Evolutionary conservation across 2,888 invertebrate genomes (phyloP).

Genomic region (Fragum sueziense): DNA sequence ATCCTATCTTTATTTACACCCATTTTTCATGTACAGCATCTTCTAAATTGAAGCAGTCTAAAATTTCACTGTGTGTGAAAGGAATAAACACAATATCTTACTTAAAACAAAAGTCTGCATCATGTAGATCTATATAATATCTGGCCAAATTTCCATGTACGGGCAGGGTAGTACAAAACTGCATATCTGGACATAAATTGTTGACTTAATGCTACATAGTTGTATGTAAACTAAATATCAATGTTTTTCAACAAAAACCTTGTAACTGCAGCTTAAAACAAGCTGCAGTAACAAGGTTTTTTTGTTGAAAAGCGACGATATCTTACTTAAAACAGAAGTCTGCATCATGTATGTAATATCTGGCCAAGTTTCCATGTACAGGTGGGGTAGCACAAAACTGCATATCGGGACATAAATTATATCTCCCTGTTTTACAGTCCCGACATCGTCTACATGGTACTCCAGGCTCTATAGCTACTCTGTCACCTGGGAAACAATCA

Average conservation of each 20-base stretch:
- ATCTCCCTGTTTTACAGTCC: conserved; percentile 93
- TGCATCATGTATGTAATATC: conserved; percentile 93
- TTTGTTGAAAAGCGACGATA: no score
- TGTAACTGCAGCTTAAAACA: no score
- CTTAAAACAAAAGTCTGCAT: conserved; percentile 85
- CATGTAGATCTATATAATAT: conserved; percentile 91
- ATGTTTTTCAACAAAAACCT: no score
- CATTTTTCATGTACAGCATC: no score
- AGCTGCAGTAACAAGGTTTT: no score
- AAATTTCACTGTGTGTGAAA: no score
- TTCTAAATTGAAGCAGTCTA: no score
- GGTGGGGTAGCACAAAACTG: conserved; percentile 98
- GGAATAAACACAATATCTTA: no score
- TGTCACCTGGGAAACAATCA: conserved; percentile 88
- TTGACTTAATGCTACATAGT: conserved; percentile 79
- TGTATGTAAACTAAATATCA: not conserved
- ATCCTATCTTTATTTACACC: no score
- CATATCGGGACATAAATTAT: conserved; percentile 95
- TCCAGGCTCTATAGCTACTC: conserved; percentile 97
- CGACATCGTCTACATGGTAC: conserved; percentile 91
- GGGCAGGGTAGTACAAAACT: conserved; percentile 98
- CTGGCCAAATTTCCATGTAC: conserved; percentile 93
- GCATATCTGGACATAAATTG: conserved; percentile 93
- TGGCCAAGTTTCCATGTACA: conserved; percentile 92
- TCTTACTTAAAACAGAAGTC: conserved; percentile 84